Base-by-base conservation (phyloP, 2,888 invertebrate species). In the Lochmaea crataegi region DNA sequence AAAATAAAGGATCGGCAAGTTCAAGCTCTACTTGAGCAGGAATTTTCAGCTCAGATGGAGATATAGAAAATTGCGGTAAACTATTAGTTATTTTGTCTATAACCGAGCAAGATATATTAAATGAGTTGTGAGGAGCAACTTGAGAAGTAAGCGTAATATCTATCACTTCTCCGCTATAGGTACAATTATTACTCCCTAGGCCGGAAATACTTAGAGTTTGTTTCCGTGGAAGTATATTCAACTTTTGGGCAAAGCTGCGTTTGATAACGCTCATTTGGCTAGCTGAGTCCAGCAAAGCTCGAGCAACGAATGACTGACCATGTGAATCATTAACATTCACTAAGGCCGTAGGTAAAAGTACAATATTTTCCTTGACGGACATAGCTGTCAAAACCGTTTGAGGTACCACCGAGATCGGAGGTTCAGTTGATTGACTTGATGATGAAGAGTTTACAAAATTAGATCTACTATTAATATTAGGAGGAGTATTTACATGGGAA, bases 181-280 rank as follows among this genome's bases (percentile, higher is more conserved):
- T 45, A 45, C 45, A 45, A 45, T 18, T 56, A 18, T 56, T 56
- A 56, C 18, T 11, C 9, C 56, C 56, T 56, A 56, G 16, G 11
- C 56, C 56, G 3, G 56, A 56, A 56, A 45, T 45, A 45, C 12
- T 45, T 45, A 45, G 9, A 45, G 2, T 45, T 45, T 45, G 45
- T 45, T 45, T 56, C 11, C 22, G 56, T 41, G 41, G 41, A 41
- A 41, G 53, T 53, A 53, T 16, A 53, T 53, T 53, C 53, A 53
- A 53, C 9, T 53, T 14, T 53, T 53, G 53, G 16, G 53, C 53
- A 53, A 53, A 53, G 16, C n/a, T 16, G 6, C 53, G 53, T 1
- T 53, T 53, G 6, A 42, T 42, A 42, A 26, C 26, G 26, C 26
- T 26, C 26, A 26, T 26, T 26, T 26, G 26, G 26, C 26, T 26